These are phyloP conservation scores for Melanotaenia parkinsoni DNA, from an alignment of 2,797 vertebrate species.

Conservation along the genomic window DNA sequence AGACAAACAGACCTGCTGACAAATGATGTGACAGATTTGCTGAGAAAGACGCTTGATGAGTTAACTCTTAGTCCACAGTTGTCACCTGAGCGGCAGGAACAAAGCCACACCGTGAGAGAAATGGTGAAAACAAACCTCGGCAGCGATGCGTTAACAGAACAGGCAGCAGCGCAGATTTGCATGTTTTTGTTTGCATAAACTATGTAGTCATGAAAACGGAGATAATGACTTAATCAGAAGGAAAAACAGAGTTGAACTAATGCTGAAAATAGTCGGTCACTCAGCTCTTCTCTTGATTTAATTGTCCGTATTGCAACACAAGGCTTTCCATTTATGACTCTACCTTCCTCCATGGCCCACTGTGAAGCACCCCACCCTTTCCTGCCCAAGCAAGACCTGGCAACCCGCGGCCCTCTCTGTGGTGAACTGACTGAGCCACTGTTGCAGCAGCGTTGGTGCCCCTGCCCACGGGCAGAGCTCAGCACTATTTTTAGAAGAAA, in stretches of 20 bases:
- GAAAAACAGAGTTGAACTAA: not conserved
- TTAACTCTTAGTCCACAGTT: conserved; percentile 28
- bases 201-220: conserved; percentile 9
- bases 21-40: not conserved
- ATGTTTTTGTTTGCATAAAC: conserved; percentile 26
- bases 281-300: not conserved
- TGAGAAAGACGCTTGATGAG: conserved; percentile 36
- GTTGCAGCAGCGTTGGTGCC: conserved; percentile 60
- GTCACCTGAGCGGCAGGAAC: conserved; percentile 27
- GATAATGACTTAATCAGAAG: not conserved
- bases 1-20: conserved; percentile 37
- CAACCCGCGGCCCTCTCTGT: conserved; percentile 39
- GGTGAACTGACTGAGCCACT: conserved; percentile 59
- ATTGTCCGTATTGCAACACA: conserved; percentile 1
- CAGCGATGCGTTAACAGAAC: conserved; percentile 17
- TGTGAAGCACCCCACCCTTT: conserved; percentile 55
- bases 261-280: not conserved
- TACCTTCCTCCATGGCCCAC: conserved; percentile 8
- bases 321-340: conserved; percentile 25
- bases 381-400: conserved; percentile 56
- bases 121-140: not conserved
- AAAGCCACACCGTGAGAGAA: conserved; percentile 30
- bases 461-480: conserved; percentile 64
- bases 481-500: conserved; percentile 76
- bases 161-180: conserved; percentile 2